Evolutionary conservation across 92 coral and sea anemone genomes (phyloP).

Genomic region (Paramuricea clavata): DNA sequence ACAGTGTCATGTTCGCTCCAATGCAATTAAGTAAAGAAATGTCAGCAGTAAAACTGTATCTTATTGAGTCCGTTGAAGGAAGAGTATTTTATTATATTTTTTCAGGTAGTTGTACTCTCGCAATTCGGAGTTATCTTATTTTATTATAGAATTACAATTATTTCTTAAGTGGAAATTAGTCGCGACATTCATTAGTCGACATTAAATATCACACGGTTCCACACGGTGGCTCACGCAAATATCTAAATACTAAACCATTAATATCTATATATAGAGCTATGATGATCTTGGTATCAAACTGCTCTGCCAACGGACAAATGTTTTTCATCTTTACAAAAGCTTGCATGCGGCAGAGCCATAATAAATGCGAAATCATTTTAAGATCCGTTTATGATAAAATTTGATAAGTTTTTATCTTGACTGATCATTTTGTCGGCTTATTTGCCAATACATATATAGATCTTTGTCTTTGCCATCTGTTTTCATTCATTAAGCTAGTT

Average conservation of each 20-base stretch:
- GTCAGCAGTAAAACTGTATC: constrained; percentile 30
- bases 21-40: constrained; percentile 5
- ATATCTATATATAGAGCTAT: constrained; percentile 1
- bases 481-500: neutral
- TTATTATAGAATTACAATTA: neutral
- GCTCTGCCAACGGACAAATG: constrained; percentile 27
- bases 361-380: neutral
- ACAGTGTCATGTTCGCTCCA: constrained; percentile 9
- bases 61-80: neutral
- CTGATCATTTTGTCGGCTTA: neutral
- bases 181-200: neutral
- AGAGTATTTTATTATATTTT: neutral
- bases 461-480: neutral
- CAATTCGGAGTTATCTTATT: too few species aligned
- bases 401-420: constrained; percentile 1
- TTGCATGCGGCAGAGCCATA: neutral
- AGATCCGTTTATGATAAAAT: constrained; percentile 25
- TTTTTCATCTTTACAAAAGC: neutral
- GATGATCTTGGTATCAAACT: neutral
- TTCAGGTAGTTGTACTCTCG: too few species aligned
- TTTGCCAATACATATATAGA: neutral
- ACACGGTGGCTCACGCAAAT: neutral
- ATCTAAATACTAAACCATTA: neutral
- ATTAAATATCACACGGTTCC: neutral
- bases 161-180: constrained; percentile 13